These are phyloP conservation scores for Plusia festucae DNA, from an alignment of 2,888 invertebrate species.

Conservation along the genomic window DNA sequence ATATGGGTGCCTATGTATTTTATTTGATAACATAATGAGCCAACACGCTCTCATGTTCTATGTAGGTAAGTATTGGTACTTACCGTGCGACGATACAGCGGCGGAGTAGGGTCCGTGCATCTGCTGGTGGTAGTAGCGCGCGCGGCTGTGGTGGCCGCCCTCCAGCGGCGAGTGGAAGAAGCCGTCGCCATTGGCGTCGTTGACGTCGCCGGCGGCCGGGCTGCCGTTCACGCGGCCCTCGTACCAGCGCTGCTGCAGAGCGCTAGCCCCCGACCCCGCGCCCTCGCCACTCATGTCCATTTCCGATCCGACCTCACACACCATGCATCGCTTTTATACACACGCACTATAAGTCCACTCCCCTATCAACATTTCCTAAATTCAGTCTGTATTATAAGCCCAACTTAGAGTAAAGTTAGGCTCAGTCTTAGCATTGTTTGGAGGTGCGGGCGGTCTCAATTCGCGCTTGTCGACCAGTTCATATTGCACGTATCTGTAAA, in stretches of 20 bases:
- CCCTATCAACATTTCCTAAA: conserved; percentile 83
- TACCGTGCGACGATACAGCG: conserved; percentile 88
- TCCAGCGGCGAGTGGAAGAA: conserved; percentile 89
- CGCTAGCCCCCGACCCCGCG: conserved; percentile 79
- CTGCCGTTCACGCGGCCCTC: conserved; percentile 88
- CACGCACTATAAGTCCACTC: conserved; percentile 85
- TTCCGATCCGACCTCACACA: conserved; percentile 85
- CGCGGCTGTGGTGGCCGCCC: conserved; percentile 88
- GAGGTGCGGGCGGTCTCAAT: conserved; percentile 54
- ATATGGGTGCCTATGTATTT: background rate
- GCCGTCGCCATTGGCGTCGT: conserved; percentile 86
- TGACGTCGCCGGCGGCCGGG: conserved; percentile 84
- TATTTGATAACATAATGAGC: too few species aligned
- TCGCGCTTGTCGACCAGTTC: conserved; percentile 65
- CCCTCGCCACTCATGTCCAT: conserved; percentile 88
- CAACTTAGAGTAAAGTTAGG: conserved; percentile 65
- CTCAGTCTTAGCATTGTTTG: conserved; percentile 70
- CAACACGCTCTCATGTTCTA: background rate
- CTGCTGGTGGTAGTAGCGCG: conserved; percentile 89
- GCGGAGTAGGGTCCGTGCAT: conserved; percentile 89
- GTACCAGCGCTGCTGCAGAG: conserved; percentile 89
- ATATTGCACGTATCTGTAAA: conserved; percentile 79
- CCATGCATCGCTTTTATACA: conserved; percentile 88
- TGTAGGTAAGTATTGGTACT: conserved; percentile 57
- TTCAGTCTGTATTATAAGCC: conserved; percentile 63